A percentile compares a stretch with the other conserved stretches of the same genome.
These are phyloP conservation scores for Etheostoma cragini DNA, from an alignment of 2,113 vertebrate genomes.

Conservation along the genomic window DNA sequence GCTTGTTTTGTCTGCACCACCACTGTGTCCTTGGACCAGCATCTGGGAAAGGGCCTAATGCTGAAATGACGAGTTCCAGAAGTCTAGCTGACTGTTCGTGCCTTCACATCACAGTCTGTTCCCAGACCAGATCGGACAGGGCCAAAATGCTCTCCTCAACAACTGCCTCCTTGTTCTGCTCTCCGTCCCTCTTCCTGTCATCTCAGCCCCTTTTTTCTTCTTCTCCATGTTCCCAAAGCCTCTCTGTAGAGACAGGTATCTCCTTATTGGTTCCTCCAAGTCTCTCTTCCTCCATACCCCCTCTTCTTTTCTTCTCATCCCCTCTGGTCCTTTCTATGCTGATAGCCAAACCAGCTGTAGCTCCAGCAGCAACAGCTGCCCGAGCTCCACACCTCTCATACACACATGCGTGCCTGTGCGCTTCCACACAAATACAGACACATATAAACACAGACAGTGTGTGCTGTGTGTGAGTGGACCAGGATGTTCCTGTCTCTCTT, in stretches of 20 bases:
- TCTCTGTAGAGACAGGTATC: constrained; percentile 55
- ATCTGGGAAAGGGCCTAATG: constrained; percentile 32
- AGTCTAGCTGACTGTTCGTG: constrained; percentile 29
- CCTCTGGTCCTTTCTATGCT: constrained; percentile 39
- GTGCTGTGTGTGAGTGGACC: constrained; percentile 32
- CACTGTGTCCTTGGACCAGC: constrained; percentile 44
- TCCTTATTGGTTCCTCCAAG: constrained; percentile 35
- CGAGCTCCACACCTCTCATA: constrained; percentile 38
- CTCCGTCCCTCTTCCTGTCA: constrained; percentile 41
- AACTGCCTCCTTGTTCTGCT: constrained; percentile 38
- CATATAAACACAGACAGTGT: constrained; percentile 7
- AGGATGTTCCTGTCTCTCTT: constrained; percentile 63
- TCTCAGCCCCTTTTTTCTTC: constrained; percentile 9
- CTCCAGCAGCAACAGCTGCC: constrained; percentile 57
- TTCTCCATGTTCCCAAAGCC: constrained; percentile 33
- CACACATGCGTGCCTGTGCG: constrained; percentile 34
- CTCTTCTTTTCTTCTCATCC: constrained; percentile 31
- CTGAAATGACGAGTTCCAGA: constrained; percentile 15
- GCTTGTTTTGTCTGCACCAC: constrained; percentile 53
- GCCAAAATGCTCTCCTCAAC: constrained; percentile 32
- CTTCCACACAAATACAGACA: constrained; percentile 31
- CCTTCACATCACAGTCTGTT: constrained; percentile 43
- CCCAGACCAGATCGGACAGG: constrained; percentile 38
- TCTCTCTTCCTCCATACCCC: constrained; percentile 25
- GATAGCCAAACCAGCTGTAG: constrained; percentile 70